Evolutionary conservation across 2,888 invertebrate species (phyloP).

Genomic region (Caenorhabditis macrosperma): DNA sequence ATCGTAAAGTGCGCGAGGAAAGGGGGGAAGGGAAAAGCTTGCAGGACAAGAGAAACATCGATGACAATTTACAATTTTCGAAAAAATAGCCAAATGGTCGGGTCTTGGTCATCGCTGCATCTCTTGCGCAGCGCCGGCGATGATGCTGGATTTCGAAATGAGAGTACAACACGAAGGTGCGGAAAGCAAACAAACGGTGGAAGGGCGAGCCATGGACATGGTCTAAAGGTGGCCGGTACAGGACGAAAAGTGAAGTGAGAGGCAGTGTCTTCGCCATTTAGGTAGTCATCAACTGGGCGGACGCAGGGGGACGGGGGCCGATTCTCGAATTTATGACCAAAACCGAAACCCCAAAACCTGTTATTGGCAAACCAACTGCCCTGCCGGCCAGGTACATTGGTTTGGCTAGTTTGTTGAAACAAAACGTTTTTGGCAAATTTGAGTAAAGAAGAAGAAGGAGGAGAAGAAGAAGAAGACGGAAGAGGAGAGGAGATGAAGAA

Average conservation of each 20-base stretch:
- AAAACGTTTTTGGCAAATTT: background rate
- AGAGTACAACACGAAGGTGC: constrained; percentile 48
- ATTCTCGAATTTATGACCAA: constrained; percentile 49
- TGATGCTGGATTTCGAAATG: constrained; percentile 54
- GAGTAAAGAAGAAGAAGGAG: background rate
- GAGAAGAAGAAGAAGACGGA: no score
- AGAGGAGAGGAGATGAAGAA: no score
- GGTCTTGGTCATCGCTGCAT: constrained; percentile 38
- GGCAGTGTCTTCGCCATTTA: constrained; percentile 18
- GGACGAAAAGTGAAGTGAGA: constrained; percentile 18
- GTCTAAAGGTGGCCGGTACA: constrained; percentile 9
- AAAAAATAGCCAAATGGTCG: constrained; percentile 47
- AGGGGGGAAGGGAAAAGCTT: background rate
- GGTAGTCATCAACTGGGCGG: constrained; percentile 17
- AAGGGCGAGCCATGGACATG: constrained; percentile 23
- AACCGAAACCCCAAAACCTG: constrained; percentile 31
- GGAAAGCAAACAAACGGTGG: constrained; percentile 46
- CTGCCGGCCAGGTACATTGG: constrained; percentile 14
- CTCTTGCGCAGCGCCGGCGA: background rate
- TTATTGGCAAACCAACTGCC: no score
- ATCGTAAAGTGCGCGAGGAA: constrained; percentile 16
- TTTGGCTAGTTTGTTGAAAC: constrained; percentile 24
- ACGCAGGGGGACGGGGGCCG: constrained; percentile 1
- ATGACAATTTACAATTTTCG: constrained; percentile 27
- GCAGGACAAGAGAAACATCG: background rate